Base-by-base conservation (phyloP, 2,888 invertebrate species). In the Drosophila sordidula region DNA sequence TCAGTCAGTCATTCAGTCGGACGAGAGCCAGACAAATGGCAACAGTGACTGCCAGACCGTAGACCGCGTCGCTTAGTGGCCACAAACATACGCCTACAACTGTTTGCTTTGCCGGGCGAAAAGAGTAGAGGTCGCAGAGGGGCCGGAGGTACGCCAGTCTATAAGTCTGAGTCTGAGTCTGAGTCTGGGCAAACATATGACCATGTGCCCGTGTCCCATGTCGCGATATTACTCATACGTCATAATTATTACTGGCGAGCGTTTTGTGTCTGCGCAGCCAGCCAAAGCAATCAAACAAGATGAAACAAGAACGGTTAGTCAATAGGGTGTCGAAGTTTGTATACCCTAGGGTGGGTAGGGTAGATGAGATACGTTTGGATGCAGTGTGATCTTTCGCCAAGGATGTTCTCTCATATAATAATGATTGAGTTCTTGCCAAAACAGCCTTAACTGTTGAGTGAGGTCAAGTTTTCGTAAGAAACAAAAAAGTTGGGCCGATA, bases 141-240 rank as follows among this genome's bases (percentile, higher is more conserved):
- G 41, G 12, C 0, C 3, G 9, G 4, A 25, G 46, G 25, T 18
- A 9, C 36, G 50, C 63, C 51, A 64, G 36, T 49, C 72, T 54
- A 50, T 44, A 34, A 45, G 68, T 26, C 58, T 50, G 39, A 47
- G 59, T 59, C 51, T 46, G 16, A 44, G 58, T 34, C 46, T 22
- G 42, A 44, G 76, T 80, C 67, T 77, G 77, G 58, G 80, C 76
- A 79, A 75, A 78, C 70, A 80, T 73, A 56, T 70, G 66, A 59
- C 70, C 68, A 66, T 62, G 52, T 69, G 49, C 26, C 26, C 26
- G 26, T 26, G 26, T 26, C 52, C 56, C 56, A 55, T 63, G 58
- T 69, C 74, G 68, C 71, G 54, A 75, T 78, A 89, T 87, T 88
- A 70, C 80, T 75, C 87, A 83, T 89, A 89, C 83, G 89, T 86